Base-by-base conservation (phyloP, 2,888 invertebrate genomes). In the Trissolcus brochymenae region DNA sequence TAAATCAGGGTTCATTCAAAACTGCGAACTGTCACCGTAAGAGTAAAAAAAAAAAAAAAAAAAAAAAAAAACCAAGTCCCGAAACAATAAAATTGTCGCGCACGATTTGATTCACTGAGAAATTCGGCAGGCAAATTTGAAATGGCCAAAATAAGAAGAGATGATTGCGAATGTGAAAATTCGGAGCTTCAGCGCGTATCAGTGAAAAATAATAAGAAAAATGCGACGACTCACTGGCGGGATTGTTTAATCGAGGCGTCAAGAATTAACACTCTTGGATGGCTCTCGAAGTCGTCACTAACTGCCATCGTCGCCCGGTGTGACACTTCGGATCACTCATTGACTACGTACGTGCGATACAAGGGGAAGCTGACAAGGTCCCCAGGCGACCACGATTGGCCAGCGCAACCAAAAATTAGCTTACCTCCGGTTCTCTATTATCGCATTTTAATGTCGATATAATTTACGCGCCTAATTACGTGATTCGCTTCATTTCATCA, bases 311-410 rank as follows among this genome's bases (percentile, higher is more conserved):
- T 73, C 73, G 77, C 70, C 73, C 74, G 74, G 73, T 68, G 66
- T 75, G 71, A 75, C 78, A 78, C 74, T 74, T 78, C 74, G 78
- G 74, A 59, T 71, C 74, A 71, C 78, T 74, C 70, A 71, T 78
- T 75, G 71, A 75, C 78, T 75, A 61, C 60, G 72, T 72, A 66
- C 78, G 75, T 65, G 75, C 67, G 64, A 66, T 55, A 76, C 78
- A 75, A 79, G 78, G 78, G 78, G 78, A 79, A 75, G 78, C 70
- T 68, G 67, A 68, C 78, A 78, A 78, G 78, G 78, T 78, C 78
- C 78, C 75, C 53, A 59, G 66, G 67, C 71, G 75, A 75, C 54
- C 54, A 41, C 78, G 78, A 78, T 75, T 75, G 75, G 71, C 59
- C 74, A 64, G 72, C 78, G 75, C 75, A 29, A 78, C 78, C 78